A percentile compares a stretch with the other conserved stretches of the same genome.
Conservation (phyloP, 2,113 vertebrate genomes). For the Albula glossodonta region DNA sequence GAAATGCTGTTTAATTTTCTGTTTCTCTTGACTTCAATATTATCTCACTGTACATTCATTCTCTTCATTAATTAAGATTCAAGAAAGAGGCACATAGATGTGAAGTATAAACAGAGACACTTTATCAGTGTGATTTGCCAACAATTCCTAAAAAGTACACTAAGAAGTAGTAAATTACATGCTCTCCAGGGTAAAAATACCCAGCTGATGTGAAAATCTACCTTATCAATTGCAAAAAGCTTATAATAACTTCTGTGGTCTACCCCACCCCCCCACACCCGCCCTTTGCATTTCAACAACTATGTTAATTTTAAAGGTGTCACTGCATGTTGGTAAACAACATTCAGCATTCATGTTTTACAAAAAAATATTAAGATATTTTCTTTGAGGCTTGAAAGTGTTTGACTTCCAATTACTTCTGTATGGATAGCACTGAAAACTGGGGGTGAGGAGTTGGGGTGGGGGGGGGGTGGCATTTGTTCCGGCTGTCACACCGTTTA, state of each 20-base stretch:
- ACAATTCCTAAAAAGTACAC: not conserved
- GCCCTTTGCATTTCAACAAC: not conserved
- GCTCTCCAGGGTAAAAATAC: not conserved
- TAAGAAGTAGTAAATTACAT: not conserved
- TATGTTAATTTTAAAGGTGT: not conserved
- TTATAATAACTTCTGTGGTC: not conserved
- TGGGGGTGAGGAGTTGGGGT: not conserved
- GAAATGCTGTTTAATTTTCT: not conserved
- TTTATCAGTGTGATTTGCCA: no score
- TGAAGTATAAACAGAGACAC: no score
- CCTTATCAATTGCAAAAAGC: not conserved
- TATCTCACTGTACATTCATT: not conserved
- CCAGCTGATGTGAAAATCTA: not conserved
- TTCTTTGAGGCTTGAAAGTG: not conserved
- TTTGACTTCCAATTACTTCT: not conserved
- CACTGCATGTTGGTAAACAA: not conserved
- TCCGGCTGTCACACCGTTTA: not conserved
- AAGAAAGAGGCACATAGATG: not conserved
- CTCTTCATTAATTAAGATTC: not conserved
- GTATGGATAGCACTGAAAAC: not conserved
- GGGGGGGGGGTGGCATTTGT: not conserved
- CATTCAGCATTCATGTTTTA: not conserved
- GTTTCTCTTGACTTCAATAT: not conserved
- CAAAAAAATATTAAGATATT: not conserved
- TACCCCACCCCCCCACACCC: not conserved